A percentile compares a stretch with the other conserved stretches of the same genome.
Conservation (phyloP, 2,888 invertebrate species). For the Nycteola revayana region DNA sequence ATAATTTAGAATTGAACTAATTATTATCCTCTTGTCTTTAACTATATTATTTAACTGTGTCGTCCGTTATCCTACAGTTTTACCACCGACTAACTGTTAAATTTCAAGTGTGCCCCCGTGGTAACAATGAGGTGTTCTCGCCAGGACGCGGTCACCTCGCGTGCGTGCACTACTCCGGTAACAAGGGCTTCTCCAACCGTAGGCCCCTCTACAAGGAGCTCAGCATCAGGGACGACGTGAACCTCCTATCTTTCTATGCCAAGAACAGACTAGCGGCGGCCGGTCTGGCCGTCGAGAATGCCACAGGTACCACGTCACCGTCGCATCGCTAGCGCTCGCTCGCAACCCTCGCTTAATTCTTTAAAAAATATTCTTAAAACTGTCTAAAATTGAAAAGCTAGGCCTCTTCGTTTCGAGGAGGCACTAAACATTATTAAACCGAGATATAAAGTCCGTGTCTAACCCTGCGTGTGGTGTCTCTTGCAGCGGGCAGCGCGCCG, state of each 20-base stretch:
- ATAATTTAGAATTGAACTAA: constrained; percentile 37
- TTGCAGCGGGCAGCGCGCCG: constrained; percentile 80
- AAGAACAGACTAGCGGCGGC: constrained; percentile 88
- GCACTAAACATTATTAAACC: constrained; percentile 50
- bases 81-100: constrained; percentile 61
- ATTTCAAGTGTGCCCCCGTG: constrained; percentile 64
- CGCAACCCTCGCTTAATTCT: constrained; percentile 66
- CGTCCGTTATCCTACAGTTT: constrained; percentile 34
- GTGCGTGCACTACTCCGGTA: constrained; percentile 92
- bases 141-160: constrained; percentile 92
- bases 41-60: constrained; percentile 21
- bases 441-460: constrained; percentile 73
- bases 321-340: constrained; percentile 68
- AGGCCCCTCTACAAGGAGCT: constrained; percentile 87
- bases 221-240: constrained; percentile 92
- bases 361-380: constrained; percentile 60
- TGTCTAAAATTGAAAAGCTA: constrained; percentile 43
- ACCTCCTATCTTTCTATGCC: constrained; percentile 93
- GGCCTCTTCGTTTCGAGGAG: constrained; percentile 48
- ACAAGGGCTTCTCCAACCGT: constrained; percentile 89
- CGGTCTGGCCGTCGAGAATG: constrained; percentile 71
- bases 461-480: constrained; percentile 82
- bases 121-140: constrained; percentile 72
- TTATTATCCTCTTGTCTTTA: constrained; percentile 27
- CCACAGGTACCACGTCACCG: constrained; percentile 71